Base-by-base conservation (phyloP, 2,113 vertebrate species). In the Corvus cornix region DNA sequence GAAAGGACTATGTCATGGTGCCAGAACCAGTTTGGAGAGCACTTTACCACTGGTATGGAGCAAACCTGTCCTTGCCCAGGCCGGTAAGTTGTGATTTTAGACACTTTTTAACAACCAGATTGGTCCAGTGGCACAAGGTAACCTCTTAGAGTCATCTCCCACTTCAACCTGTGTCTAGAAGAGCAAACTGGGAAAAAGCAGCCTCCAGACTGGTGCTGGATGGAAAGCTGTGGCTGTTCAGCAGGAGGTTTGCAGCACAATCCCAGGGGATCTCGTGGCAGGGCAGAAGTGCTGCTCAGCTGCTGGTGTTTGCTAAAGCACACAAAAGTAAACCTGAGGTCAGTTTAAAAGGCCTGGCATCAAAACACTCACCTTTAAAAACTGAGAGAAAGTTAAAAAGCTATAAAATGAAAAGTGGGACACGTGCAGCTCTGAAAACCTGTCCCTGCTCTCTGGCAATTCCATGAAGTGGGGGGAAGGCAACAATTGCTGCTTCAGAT, bases 1-100 rank as follows among this genome's bases (percentile, higher is more conserved):
- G 98, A 14, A 98, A 98, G 96, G 99, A 99, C 96, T 99, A 99
- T 92, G 98, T 99, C 96, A 99, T 98, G 41, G 99, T 99, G 51
- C 99, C 99, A 91, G 99, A 99, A 94, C 99, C 99, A 18, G 99
- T 99, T 10, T 99, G 99, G 99, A 98, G 99, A 95, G 99, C 99
- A 9, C 99, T 99, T 90, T 99, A 99, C 97, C 99, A 99, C 94
- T 99, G 99, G 99, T 99, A 99, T 85, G 99, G 99, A 56, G 99
- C 99, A 97, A 99, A 99, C 95, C 97, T 99, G 94, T 98, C 99
- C 87, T 97, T 99, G 89, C 99, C 99, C 35, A 98, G 99, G 96
- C 99, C 99, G 97, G 99, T 99, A 98, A 98, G 99, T 98, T 97
- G 68, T 33, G 41, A 37, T 41, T 55, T 55, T 7, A 20, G 52